Percentiles rank a stretch among this genome's conserved stretches.
Conservation (phyloP, 2,113 vertebrate genomes). For the Osmerus mordax region DNA sequence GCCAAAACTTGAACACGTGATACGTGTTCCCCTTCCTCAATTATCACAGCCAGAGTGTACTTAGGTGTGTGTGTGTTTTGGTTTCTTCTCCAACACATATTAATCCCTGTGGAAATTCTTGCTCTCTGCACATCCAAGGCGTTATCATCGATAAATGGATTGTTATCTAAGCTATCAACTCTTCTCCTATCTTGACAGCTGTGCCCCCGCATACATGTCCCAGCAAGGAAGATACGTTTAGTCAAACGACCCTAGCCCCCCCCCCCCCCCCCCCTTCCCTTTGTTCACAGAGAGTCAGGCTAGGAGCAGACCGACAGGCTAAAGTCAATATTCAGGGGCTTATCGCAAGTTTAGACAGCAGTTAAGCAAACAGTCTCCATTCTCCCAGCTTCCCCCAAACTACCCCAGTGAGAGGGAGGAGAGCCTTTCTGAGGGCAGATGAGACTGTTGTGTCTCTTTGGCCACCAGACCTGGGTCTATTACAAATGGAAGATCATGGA, state of each 20-base stretch:
- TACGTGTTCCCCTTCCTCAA: no score
- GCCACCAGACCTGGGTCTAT: neutral
- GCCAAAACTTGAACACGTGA: no score
- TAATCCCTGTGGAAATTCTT: no score
- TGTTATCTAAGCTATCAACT: constrained; percentile 45
- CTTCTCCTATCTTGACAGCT: constrained; percentile 39
- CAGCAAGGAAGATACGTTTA: constrained; percentile 24
- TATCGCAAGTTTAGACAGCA: constrained; percentile 47
- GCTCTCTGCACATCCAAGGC: neutral
- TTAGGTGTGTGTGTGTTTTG: neutral
- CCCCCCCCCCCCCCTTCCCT: no score
- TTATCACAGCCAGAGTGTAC: neutral
- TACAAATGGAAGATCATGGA: neutral
- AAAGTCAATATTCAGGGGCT: constrained; percentile 39
- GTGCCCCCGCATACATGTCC: constrained; percentile 19
- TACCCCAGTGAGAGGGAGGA: constrained; percentile 24
- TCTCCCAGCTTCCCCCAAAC: constrained; percentile 25
- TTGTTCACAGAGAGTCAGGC: constrained; percentile 36
- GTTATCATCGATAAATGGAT: constrained; percentile 3
- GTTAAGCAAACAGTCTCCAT: constrained; percentile 54
- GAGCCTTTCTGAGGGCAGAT: constrained; percentile 28
- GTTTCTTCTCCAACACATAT: no score
- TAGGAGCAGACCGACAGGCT: constrained; percentile 34
- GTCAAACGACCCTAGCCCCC: constrained; percentile 8
- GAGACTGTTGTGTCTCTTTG: neutral